Evolutionary conservation across 2,113 vertebrate species (phyloP).

Genomic region (Oryzias woworae): DNA sequence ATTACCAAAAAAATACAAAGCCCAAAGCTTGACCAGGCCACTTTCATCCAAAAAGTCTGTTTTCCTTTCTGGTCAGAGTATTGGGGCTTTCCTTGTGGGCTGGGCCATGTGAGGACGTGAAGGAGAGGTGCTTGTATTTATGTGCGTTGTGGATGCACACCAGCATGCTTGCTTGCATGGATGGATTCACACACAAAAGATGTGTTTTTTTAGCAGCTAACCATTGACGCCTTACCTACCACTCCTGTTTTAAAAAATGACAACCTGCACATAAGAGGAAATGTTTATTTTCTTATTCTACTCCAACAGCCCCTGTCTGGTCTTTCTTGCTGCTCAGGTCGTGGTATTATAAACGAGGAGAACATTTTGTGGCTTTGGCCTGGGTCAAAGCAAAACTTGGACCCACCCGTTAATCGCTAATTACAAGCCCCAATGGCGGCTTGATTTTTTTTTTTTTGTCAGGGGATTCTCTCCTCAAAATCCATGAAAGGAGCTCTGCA

Average conservation of each 20-base stretch:
- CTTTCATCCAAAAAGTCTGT: constrained; percentile 73
- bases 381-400: constrained; percentile 75
- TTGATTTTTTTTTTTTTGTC: constrained; percentile 78
- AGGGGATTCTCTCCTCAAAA: constrained; percentile 74
- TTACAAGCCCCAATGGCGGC: constrained; percentile 80
- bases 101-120: constrained; percentile 63
- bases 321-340: constrained; percentile 66
- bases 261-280: not conserved
- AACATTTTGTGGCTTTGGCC: constrained; percentile 84
- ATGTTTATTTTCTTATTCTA: constrained; percentile 65
- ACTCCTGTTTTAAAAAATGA: constrained; percentile 39
- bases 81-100: constrained; percentile 65
- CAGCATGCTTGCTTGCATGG: constrained; percentile 20
- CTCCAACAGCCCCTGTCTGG: constrained; percentile 48
- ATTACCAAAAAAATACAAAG: constrained; percentile 76
- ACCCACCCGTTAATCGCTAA: constrained; percentile 83
- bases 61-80: constrained; percentile 76
- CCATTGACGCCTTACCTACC: not conserved
- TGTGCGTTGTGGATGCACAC: constrained; percentile 3
- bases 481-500: constrained; percentile 70
- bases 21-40: constrained; percentile 74
- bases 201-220: no score
- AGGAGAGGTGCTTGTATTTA: constrained; percentile 39
- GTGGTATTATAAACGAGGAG: constrained; percentile 76
- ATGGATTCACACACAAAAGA: constrained; percentile 8